Evolutionary conservation across 2,888 invertebrate species (phyloP).

Genomic region (Caenorhabditis sp.): DNA sequence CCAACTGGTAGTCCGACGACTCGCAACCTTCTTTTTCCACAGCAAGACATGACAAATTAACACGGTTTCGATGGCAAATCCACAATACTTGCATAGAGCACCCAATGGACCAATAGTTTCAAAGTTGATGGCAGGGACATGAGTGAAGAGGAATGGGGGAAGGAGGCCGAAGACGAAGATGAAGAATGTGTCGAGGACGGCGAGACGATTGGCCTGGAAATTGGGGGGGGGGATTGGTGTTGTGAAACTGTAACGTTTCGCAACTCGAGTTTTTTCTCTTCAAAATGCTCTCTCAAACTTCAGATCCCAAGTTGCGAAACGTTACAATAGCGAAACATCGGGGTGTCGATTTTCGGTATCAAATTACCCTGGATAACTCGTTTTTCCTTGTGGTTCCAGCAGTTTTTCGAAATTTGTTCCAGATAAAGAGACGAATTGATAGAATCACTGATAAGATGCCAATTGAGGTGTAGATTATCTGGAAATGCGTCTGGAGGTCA

Average conservation of each 20-base stretch:
- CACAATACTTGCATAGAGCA: slow-evolving; percentile 7
- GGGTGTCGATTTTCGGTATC: too few relatives aligned
- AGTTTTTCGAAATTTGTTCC: slow-evolving; percentile 16
- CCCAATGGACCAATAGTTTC: slow-evolving; percentile 8
- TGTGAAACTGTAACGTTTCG: too few relatives aligned
- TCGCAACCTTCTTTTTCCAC: not conserved
- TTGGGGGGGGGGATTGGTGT: too few relatives aligned
- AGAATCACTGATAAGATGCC: not conserved
- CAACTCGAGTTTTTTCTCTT: too few relatives aligned
- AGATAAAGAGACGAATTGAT: slow-evolving; percentile 13
- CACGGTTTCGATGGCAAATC: slow-evolving; percentile 20
- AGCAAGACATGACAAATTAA: not conserved
- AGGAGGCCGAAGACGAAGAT: slow-evolving; percentile 14
- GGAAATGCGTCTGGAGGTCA: too few relatives aligned
- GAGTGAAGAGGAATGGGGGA: not conserved
- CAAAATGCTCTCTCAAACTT: too few relatives aligned
- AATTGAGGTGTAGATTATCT: slow-evolving; percentile 29
- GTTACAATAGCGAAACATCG: too few relatives aligned
- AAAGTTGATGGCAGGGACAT: not conserved
- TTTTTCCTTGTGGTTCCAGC: slow-evolving; percentile 9
- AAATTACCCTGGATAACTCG: slow-evolving; percentile 10
- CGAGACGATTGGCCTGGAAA: slow-evolving; percentile 28
- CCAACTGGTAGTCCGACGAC: not conserved
- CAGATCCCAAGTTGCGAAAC: too few relatives aligned
- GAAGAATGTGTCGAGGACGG: slow-evolving; percentile 29